These are phyloP conservation scores for Cyanoderma ruficeps DNA, from an alignment of 2,113 vertebrate genomes.

Conservation along the genomic window DNA sequence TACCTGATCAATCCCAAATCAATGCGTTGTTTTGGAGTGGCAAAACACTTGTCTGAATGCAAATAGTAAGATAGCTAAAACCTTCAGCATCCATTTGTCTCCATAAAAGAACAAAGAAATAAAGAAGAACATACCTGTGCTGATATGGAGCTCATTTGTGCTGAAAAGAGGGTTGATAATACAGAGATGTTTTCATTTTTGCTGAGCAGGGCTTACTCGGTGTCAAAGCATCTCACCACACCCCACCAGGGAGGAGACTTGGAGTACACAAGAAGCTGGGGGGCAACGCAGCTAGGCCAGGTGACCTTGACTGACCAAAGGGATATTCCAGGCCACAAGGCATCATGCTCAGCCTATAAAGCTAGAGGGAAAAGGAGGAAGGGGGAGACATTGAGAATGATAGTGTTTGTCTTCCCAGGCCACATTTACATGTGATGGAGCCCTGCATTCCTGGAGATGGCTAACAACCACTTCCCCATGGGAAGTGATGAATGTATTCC, in stretches of 20 bases:
- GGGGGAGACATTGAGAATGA: fast-evolving
- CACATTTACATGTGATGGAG: fast-evolving
- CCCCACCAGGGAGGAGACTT: fast-evolving
- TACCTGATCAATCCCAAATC: neutral
- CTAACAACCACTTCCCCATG: neutral
- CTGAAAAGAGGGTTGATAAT: neutral
- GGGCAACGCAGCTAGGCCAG: neutral
- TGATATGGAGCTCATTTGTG: neutral
- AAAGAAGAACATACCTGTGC: neutral
- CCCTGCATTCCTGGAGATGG: neutral
- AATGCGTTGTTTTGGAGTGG: neutral
- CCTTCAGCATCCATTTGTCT: neutral
- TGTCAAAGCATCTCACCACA: fast-evolving
- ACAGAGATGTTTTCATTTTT: neutral
- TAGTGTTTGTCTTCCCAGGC: fast-evolving
- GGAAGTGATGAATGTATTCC: neutral
- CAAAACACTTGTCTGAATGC: neutral
- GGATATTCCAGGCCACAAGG: neutral
- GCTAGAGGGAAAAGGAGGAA: neutral
- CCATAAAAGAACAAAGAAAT: neutral
- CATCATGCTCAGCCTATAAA: neutral
- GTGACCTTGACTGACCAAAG: neutral
- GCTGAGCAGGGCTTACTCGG: neutral
- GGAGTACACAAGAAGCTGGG: fast-evolving
- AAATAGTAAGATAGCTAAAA: neutral